Evolutionary conservation across 37 sponge, comb jelly and placozoan species (phyloP), one percentile per base, ranked within the genome.

Genomic region (Chondrosia reniformis): DNA sequence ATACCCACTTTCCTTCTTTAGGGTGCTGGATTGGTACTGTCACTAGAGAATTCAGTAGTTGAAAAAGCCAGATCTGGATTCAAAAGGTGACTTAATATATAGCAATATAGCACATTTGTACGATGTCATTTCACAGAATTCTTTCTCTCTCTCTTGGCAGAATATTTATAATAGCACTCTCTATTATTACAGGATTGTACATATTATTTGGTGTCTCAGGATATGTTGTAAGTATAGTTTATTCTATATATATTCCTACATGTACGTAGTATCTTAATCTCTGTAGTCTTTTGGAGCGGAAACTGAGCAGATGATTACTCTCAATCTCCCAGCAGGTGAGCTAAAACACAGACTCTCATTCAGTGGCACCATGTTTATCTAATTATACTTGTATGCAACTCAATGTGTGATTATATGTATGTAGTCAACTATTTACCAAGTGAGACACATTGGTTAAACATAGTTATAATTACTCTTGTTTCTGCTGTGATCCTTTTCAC

Each of bases 21-120:
- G 91, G 98, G 98, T 25, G 98, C 98, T 56, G 98, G 98, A 22
- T 65, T 97, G 74, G 89, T 97, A 63, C 84, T 94, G 28, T 88
- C 92, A 17, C 79, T 94, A 58, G 93, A 97, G 56, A 61, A 54
- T 56, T 94, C 98, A 0, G 88, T 74, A 52, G 57, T 74, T n/a
- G 66, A 79, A 45, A 80, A 86, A 30, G 41, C 69, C 9, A 83
- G 87, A 49, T 42, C 76, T 33, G 63, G 56, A 34, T 97, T 97
- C 67, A 87, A 80, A 85, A 55, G 64, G 93, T 92, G 69, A 0
- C 55, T 81, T 45, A 55, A 61, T 76, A 38, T 41, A 25, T 6
- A 21, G 33, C 44, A 10, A 4, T 58, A 31, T 56, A 10, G 21
- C n/a, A 46, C 19, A 31, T 15, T 38, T 76, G 15, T 33, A 6